Base-by-base conservation (phyloP, 2,888 invertebrate species). In the Galeruca laticollis region DNA sequence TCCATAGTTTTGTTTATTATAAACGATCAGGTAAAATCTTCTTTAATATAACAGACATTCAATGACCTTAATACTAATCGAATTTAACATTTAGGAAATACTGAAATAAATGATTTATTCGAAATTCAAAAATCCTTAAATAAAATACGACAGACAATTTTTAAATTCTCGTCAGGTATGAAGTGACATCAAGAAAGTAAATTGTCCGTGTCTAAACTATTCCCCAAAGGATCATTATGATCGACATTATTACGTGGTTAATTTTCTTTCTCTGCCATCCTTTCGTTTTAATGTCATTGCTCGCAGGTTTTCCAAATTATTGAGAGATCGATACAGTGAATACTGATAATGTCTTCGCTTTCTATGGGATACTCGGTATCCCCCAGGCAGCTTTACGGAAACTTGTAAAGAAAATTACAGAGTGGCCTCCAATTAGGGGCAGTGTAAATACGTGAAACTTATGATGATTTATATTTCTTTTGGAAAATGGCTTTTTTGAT, bases 231-330 rank as follows among this genome's bases (percentile, higher is more conserved):
- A 77, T 75, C 77, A 79, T 79, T 78, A 79, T 76, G 78, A 77
- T 76, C 76, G 77, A 77, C 76, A 77, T 78, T 77, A 77, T 77
- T 75, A 79, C 78, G 78, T 77, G 77, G 78, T 76, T 77, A 79
- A 78, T 78, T 79, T 77, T 74, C 78, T 75, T 77, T 76, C 63
- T 60, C 70, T 68, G 61, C 62, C 74, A 69, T 70, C 64, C 70
- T 70, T 54, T 60, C 65, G 49, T 33, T 59, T 66, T 59, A 65
- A 59, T 66, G 65, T 59, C 65, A 66, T 35, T 66, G 65, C 33
- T 47, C 47, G 57, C 49, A 31, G 51, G 51, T 43, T 33, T 59
- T 35, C 33, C 33, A 35, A 47, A 66, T 59, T 66, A 66, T 49
- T 49, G 31, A 21, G n/a, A 33, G 49, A 66, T 66, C 65, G 65